Evolutionary conservation across 2,888 invertebrate genomes (phyloP).

Genomic region (Nasonovia ribisnigri): DNA sequence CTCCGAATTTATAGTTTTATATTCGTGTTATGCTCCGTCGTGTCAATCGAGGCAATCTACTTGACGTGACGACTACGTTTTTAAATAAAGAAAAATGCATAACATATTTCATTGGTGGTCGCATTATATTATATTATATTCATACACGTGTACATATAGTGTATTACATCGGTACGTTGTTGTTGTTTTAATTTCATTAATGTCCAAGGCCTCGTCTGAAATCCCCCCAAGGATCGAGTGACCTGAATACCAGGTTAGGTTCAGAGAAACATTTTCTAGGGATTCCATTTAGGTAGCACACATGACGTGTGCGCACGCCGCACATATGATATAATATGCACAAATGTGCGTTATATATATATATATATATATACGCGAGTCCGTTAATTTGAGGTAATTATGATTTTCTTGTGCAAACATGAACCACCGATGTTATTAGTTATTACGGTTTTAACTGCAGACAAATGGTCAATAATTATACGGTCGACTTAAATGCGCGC

Average conservation of each 20-base stretch:
- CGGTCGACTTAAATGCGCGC: background rate
- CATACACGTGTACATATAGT: background rate
- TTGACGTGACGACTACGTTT: background rate
- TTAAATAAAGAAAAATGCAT: constrained; percentile 37
- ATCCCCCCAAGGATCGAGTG: constrained; percentile 55
- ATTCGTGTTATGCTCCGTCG: background rate
- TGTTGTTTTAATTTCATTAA: constrained; percentile 59
- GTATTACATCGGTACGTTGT: constrained; percentile 36
- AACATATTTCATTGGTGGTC: constrained; percentile 8
- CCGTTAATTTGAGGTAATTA: constrained; percentile 42
- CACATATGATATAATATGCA: background rate
- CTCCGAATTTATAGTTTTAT: constrained; percentile 14
- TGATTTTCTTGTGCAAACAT: constrained; percentile 54
- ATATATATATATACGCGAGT: background rate
- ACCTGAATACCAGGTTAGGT: constrained; percentile 52
- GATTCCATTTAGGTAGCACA: constrained; percentile 44
- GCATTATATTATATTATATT: background rate
- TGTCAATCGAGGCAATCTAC: constrained; percentile 53
- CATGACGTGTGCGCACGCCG: background rate
- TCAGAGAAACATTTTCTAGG: constrained; percentile 51
- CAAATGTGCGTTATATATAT: background rate
- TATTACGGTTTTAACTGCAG: constrained; percentile 18
- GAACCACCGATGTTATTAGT: background rate
- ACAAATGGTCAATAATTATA: constrained; percentile 51
- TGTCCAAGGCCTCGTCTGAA: constrained; percentile 48